Base-by-base conservation (phyloP, 2,797 vertebrate species). In the Pyrrhura leucotis region DNA sequence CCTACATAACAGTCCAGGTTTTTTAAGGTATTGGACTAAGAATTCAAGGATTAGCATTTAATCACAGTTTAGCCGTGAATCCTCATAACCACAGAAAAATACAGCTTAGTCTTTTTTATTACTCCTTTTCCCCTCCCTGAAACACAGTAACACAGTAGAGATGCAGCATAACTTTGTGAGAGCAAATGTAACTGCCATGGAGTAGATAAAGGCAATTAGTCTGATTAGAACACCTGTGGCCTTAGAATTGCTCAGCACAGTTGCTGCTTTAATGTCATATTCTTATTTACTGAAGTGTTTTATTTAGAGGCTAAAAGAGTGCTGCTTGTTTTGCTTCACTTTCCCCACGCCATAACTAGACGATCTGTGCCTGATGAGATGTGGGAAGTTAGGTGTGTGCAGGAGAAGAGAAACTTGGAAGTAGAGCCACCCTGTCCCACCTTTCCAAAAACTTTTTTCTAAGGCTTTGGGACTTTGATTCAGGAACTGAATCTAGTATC, bases 21-120 rank as follows among this genome's bases (percentile, higher is more conserved):
- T 66, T 63, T 85, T 77, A 53, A 88, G 8, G 21, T 80, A 62
- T 13, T 63, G 39, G 13, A 35, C 59, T 86, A 50, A 73, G 31
- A 84, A 75, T 62, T 75, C 21, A 66, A 69, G 67, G 51, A 73
- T 87, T 69, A 72, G 31, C n/a, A 68, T 79, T 88, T 86, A 91
- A 69, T 74, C 58, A 58, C 44, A 56, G 53, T 58, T 81, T n/a
- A 89, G 33, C 56, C 29, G 26, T 20, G 31, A 85, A 44, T 71
- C 72, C 66, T 88, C 0, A 1, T 71, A 79, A 63, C 59, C 33
- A 85, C 37, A 67, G 54, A 76, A 16, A 85, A 81, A 78, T n/a
- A 47, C 1, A 76, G 23, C 54, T 76, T 42, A 81, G n/a, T 37
- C 35, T 56, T 76, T 90, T 48, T 47, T 87, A 16, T 61, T 59